A percentile compares a stretch with the other conserved stretches of the same genome.
Evolutionary conservation across 2,888 invertebrate species (phyloP).

Genomic region (Hypsopygia costalis): DNA sequence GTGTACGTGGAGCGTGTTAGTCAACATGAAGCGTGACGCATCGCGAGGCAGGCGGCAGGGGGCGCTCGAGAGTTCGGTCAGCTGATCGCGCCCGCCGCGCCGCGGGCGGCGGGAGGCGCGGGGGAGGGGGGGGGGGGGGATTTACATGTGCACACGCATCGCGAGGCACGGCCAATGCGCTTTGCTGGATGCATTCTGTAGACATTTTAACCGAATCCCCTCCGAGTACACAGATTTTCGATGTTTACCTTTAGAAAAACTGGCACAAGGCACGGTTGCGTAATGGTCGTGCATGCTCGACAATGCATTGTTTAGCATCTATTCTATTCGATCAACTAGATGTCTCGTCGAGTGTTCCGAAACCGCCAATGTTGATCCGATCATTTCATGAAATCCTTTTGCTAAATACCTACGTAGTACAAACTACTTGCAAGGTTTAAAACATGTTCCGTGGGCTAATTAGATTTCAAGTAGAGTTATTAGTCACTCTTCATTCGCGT

Average conservation of each 20-base stretch:
- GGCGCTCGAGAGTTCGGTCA: slow-evolving; percentile 53
- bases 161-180: slow-evolving; percentile 40
- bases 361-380: neutral
- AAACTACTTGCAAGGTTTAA: too few relatives aligned
- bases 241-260: slow-evolving; percentile 50
- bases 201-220: slow-evolving; percentile 38
- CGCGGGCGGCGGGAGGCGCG: slow-evolving; percentile 21
- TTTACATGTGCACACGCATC: slow-evolving; percentile 45
- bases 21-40: slow-evolving; percentile 54
- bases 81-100: slow-evolving; percentile 65
- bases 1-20: slow-evolving; percentile 42
- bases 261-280: slow-evolving; percentile 59
- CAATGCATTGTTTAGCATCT: slow-evolving; percentile 26
- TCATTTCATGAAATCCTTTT: neutral
- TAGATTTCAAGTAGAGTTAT: too few relatives aligned
- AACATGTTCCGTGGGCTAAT: too few relatives aligned
- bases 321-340: slow-evolving; percentile 45
- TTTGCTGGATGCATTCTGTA: slow-evolving; percentile 43
- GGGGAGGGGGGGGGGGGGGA: slow-evolving; percentile 16
- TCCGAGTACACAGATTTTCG: slow-evolving; percentile 30
- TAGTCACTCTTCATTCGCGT: too few relatives aligned
- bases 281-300: slow-evolving; percentile 42
- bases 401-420: too few relatives aligned
- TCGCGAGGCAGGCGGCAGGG: slow-evolving; percentile 37
- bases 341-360: slow-evolving; percentile 28